Percentiles rank a stretch among this genome's conserved stretches.
Conservation (phyloP, 2,888 invertebrate genomes). For the Tanypteryx hageni region DNA sequence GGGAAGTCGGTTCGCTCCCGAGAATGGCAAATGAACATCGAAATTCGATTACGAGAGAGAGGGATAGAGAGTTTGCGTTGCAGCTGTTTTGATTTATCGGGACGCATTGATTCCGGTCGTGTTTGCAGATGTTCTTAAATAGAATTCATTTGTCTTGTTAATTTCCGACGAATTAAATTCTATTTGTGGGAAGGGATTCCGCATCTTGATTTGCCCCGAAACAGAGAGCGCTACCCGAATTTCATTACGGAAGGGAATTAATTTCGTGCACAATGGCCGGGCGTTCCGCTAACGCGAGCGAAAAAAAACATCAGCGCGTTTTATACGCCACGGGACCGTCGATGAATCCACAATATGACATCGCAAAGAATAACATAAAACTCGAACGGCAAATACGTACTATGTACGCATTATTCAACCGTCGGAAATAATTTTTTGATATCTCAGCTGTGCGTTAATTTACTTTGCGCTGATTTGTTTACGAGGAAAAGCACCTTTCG, state of each 20-base stretch:
- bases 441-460: too few relatives aligned
- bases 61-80: neutral
- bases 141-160: slow-evolving; percentile 24
- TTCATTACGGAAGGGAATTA: neutral
- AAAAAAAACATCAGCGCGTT: too few relatives aligned
- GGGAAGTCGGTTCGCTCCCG: neutral
- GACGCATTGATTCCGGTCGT: neutral
- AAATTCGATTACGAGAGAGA: slow-evolving; percentile 16
- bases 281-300: too few relatives aligned
- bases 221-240: neutral
- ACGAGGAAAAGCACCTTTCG: too few relatives aligned
- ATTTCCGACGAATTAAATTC: slow-evolving; percentile 14
- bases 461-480: too few relatives aligned
- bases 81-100: slow-evolving; percentile 29
- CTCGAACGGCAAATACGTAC: too few relatives aligned
- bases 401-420: too few relatives aligned
- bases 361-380: too few relatives aligned
- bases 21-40: slow-evolving; percentile 44
- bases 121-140: slow-evolving; percentile 28
- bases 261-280: neutral
- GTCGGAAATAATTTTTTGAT: too few relatives aligned
- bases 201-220: neutral
- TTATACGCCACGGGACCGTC: too few relatives aligned
- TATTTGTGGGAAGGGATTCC: neutral
- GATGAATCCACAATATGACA: too few relatives aligned